Base-by-base conservation (phyloP, 2,797 vertebrate species). In the Epinephelus malabaricus region DNA sequence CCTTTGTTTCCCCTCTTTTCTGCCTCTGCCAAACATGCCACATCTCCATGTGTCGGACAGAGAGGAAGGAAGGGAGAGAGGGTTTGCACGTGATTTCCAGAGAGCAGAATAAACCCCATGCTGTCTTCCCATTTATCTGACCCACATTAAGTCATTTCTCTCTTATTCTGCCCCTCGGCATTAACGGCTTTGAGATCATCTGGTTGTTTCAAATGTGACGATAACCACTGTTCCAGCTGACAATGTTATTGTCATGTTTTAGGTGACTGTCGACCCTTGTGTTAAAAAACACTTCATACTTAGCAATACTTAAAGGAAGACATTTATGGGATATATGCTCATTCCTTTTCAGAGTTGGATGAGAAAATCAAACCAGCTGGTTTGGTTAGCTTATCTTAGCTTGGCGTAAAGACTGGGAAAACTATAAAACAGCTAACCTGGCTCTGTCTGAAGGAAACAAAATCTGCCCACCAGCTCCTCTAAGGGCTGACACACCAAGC, bases 11-110 rank as follows among this genome's bases (percentile, higher is more conserved):
- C 43, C 56, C 74, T 91, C 86, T 87, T 93, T 92, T 93, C 87
- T 87, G 74, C 66, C 67, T 66, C 54, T 89, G 94, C 93, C 93
- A 95, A 93, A 92, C 91, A 94, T 88, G 89, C 90, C 90, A 93
- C 79, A 84, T 89, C 86, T 89, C 90, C 86, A 85, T 92, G 88
- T 88, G 88, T 88, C 76, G 69, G 77, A 69, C 64, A 71, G 73
- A 86, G 75, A 86, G 86, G 84, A 86, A 82, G 88, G 85, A 88
- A 88, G 86, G 87, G 87, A 91, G 83, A 92, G 86, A 64, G 74
- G 77, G 34, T 76, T 73, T 80, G 83, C 88, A 90, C 78, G 86
- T 88, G 83, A 87, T 91, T 82, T 84, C 81, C 69, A 83, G 69
- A 73, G 90, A 84, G 73, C 59, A 83, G 78, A 92, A 89, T 70